A percentile compares a stretch with the other conserved stretches of the same genome.
Evolutionary conservation across 1,140 invertebrate species (phyloP).

Genomic region (Latrodectus geometricus): DNA sequence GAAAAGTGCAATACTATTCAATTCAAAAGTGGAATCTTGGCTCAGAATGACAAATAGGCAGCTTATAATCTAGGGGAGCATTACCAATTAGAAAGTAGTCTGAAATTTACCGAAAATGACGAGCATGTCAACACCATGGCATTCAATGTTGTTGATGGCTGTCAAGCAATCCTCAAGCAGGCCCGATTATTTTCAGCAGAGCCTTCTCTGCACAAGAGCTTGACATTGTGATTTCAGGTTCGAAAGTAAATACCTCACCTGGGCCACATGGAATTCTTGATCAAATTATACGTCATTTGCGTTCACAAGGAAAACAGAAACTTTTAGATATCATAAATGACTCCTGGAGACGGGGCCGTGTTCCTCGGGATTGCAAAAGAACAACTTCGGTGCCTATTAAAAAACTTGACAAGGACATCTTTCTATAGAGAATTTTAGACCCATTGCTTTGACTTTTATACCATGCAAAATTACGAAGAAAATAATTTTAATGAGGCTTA

Average conservation of each 20-base stretch:
- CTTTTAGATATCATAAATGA: neutral
- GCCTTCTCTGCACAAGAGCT: neutral
- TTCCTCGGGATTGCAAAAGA: neutral
- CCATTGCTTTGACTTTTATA: no score
- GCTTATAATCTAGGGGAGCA: neutral
- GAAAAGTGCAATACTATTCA: neutral
- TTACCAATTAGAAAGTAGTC: neutral
- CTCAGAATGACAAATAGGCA: neutral
- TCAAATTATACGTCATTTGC: neutral
- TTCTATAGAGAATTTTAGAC: no score
- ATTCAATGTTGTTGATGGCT: neutral
- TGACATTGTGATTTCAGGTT: neutral
- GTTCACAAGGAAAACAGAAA: neutral
- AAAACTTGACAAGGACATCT: neutral
- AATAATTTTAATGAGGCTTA: neutral
- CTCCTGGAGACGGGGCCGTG: neutral
- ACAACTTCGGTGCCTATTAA: neutral
- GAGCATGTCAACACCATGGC: neutral
- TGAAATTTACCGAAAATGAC: neutral
- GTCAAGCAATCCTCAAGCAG: neutral
- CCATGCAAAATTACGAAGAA: neutral
- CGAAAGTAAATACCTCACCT: neutral
- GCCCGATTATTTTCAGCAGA: neutral
- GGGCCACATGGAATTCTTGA: neutral
- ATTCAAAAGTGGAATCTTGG: neutral